Evolutionary conservation across 2,888 invertebrate genomes (phyloP), one percentile per base, ranked within the genome.

Genomic region (Pilophorus perplexus): DNA sequence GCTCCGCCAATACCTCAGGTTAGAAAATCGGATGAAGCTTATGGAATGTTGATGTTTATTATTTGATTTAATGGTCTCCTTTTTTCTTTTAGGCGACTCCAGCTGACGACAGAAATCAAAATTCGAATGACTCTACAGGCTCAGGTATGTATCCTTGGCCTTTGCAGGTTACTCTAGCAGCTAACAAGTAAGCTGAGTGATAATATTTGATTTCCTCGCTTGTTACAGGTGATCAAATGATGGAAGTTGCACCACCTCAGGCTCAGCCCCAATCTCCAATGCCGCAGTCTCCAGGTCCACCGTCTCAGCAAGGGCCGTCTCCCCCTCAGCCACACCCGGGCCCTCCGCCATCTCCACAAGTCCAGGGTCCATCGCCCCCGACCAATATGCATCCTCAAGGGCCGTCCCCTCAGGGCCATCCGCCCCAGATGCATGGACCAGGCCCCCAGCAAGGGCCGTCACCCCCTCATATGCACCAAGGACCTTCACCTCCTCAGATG

Each of bases 231-330:
- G 60, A 60, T 25, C 60, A 60, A 44, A 28, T 60, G 4, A 60
- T 60, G 60, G 60, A 60, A 27, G 60, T 60, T 2, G 46, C 37
- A 8, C 62, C 48, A 3, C 50, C 64, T 10, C 59, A 42, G 23
- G 42, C 44, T 8, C 59, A 59, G 40, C 50, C 64, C 3, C 64
- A 64, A 25, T 52, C 64, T 6, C 48, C 48, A 25, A 38, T 50
- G 38, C 50, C 64, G 1, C 62, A 62, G 16, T 50, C 50, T 6
- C 62, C 59, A 2, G 59, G 33, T 14, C 46, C 46, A 27, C 8
- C 23, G n/a, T 50, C 52, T 2, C 67, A 67, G 52, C 57, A 64
- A 54, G 67, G 69, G 38, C 57, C 67, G 33, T 64, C 65, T 16
- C 68, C 66, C 57, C 68, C 46, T n/a, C 64, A 64, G 50, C 48